Evolutionary conservation across 2,888 invertebrate genomes (phyloP), one percentile per base, ranked within the genome.

Genomic region (Callimorpha dominula): DNA sequence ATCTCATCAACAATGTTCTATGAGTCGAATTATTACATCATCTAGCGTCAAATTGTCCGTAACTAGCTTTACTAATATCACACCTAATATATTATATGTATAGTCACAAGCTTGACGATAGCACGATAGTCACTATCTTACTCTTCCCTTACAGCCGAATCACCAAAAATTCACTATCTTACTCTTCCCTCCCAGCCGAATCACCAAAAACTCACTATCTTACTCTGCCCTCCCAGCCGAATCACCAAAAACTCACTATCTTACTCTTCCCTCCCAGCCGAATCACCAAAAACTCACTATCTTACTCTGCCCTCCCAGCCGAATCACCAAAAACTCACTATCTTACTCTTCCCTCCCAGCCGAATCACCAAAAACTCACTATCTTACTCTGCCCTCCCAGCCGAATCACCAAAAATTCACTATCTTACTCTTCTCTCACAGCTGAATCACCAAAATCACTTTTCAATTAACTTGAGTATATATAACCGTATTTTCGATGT

Each of bases 401-500:
- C 31, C 2, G 31, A 31, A 31, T 31, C 31, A 31, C 31, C 31
- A 31, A 31, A 31, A 31, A 31, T 31, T 31, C 4, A 46, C 43
- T 9, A 46, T 46, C 43, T 46, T 52, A 43, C 68, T 60, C 54
- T 68, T 49, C 42, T 65, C 46, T 67, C 62, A 68, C 71, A 71
- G 71, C 65, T 40, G 17, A 74, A 70, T 63, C 70, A 74, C 65
- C 64, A 67, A 62, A 63, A 70, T 20, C 63, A 49, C 62, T 49
- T 20, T 66, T 57, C 9, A 60, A 73, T 65, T 66, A 62, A 60
- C 40, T 71, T 60, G 49, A 65, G n/a, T 40, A 49, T 20, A n/a
- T 49, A 70, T 73, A 75, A 67, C 63, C 49, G 62, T 64, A 57
- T 67, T 63, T 15, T 73, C 69, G 80, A 95, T 95, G 94, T 93